Conservation (phyloP, 2,113 vertebrate species). For the Picathartes gymnocephalus region DNA sequence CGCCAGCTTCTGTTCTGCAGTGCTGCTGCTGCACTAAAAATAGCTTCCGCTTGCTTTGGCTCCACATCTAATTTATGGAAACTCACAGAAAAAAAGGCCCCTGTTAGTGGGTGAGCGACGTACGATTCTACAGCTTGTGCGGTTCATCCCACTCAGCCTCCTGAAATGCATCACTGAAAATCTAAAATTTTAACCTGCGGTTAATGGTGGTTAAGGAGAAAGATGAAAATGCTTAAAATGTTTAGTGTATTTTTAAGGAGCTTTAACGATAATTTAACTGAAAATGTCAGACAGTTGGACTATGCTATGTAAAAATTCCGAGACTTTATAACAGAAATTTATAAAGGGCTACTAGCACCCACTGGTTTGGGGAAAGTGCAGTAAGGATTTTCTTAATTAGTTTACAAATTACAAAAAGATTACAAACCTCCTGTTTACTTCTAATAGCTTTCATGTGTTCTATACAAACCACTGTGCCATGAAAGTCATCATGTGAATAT, state of each 20-base stretch:
- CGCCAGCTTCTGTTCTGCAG: constrained; percentile 87
- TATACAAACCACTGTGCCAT: background rate
- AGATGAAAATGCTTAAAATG: background rate
- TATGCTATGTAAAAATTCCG: background rate
- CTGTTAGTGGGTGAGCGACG: constrained; percentile 61
- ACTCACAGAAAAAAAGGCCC: constrained; percentile 75
- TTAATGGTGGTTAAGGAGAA: background rate
- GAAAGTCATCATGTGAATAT: background rate
- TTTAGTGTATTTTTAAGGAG: background rate
- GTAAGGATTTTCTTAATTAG: background rate
- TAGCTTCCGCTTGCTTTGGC: constrained; percentile 87
- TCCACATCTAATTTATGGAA: constrained; percentile 90
- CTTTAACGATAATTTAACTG: background rate
- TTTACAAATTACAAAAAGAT: background rate
- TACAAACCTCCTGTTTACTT: background rate
- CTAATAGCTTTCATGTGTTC: background rate
- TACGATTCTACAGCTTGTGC: constrained; percentile 49
- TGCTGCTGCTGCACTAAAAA: constrained; percentile 83
- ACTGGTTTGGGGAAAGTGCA: background rate
- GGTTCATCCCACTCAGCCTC: background rate
- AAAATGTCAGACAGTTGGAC: background rate
- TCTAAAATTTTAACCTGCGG: background rate
- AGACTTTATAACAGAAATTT: background rate
- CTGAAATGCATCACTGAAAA: background rate
- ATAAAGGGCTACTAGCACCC: background rate